A percentile compares a stretch with the other conserved stretches of the same genome.
phyloP scores from a whole-genome alignment of 2,888 invertebrate genomes.

The Ferrisia virgata region DNA sequence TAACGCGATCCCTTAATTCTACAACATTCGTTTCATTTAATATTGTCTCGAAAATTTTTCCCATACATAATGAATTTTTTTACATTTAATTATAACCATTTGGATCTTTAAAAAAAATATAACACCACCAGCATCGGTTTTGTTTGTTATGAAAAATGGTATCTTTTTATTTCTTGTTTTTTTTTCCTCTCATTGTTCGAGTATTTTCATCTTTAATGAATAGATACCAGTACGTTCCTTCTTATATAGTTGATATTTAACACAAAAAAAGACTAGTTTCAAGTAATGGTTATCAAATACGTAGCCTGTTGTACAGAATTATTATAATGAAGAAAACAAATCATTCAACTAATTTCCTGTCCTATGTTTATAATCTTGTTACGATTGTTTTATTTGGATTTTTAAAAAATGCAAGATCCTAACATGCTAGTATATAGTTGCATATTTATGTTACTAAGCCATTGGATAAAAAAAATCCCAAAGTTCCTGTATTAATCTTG shows the following conservation, averaged over 20 bases:
- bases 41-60: not conserved
- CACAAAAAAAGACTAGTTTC: not conserved
- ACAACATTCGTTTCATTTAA: not conserved
- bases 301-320: not conserved
- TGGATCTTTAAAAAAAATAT: not conserved
- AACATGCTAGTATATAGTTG: too few relatives aligned
- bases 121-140: not conserved
- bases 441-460: too few relatives aligned
- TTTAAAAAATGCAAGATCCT: not conserved
- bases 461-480: too few relatives aligned
- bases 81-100: not conserved
- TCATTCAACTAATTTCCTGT: not conserved
- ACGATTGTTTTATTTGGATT: not conserved
- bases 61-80: constrained; percentile 12
- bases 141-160: not conserved
- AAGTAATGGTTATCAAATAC: not conserved
- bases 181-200: not conserved
- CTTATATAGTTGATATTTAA: not conserved
- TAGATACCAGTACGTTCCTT: not conserved
- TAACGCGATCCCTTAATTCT: not conserved
- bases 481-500: too few relatives aligned
- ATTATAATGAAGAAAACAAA: not conserved
- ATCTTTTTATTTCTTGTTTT: not conserved
- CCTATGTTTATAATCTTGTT: not conserved
- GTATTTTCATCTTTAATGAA: not conserved